A percentile compares a stretch with the other conserved stretches of the same genome.
phyloP scores from a whole-genome alignment of 2,797 vertebrate genomes.

The Sebastes hubbsi region DNA sequence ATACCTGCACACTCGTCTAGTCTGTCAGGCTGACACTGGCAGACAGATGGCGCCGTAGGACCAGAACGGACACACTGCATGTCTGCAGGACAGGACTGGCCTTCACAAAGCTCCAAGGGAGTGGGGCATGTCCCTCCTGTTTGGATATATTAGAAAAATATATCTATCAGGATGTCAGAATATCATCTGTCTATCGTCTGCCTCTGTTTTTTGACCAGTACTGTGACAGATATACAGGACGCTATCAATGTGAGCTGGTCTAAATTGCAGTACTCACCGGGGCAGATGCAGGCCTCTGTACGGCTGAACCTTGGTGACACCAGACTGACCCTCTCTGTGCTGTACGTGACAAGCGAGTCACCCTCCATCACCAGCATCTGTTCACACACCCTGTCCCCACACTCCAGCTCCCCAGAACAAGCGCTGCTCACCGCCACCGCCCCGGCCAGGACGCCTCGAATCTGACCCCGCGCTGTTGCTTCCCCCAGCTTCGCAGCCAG shows the following conservation, averaged over 20 bases:
- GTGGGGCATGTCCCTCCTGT: constrained; percentile 87
- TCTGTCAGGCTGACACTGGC: constrained; percentile 87
- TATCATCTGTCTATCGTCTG: neutral
- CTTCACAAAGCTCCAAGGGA: constrained; percentile 86
- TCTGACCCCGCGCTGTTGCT: constrained; percentile 83
- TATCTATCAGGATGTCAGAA: neutral
- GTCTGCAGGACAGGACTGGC: constrained; percentile 89
- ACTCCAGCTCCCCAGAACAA: constrained; percentile 87
- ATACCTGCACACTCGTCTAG: constrained; percentile 89
- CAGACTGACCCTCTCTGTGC: constrained; percentile 91
- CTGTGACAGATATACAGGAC: neutral
- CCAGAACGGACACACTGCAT: constrained; percentile 88
- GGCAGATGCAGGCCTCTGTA: constrained; percentile 78
- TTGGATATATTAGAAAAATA: constrained; percentile 10
- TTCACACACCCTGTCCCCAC: constrained; percentile 89
- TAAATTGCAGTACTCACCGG: constrained; percentile 58
- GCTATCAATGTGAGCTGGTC: neutral
- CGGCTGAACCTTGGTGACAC: constrained; percentile 85
- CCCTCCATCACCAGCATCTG: constrained; percentile 86
- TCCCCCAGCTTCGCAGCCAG: constrained; percentile 88
- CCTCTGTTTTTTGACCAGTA: neutral
- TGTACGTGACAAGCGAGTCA: constrained; percentile 85
- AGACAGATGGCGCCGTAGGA: constrained; percentile 87
- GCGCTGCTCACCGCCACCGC: constrained; percentile 83
- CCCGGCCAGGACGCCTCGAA: constrained; percentile 86